Base-by-base conservation (phyloP, 2,113 vertebrate genomes). In the Sebastes fasciatus region DNA sequence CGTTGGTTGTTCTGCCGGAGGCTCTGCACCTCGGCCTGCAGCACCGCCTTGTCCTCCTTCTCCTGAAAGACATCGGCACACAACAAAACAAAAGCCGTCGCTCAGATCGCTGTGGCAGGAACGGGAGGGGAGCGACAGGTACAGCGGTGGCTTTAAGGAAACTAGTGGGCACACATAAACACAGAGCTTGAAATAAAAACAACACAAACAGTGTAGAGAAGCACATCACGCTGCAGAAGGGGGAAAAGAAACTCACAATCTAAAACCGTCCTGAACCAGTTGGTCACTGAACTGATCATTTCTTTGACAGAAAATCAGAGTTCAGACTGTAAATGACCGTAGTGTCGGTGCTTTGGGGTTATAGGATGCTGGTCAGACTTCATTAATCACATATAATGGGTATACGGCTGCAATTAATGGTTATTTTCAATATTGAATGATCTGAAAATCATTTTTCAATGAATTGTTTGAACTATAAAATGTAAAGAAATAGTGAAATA, bases 11-110 rank as follows among this genome's bases (percentile, higher is more conserved):
- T 97, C 93, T 97, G 95, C 80, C 97, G 90, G 77, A 98, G 96
- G 92, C 89, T 97, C 89, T 97, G 95, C 71, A 98, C 96, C 94
- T 98, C 97, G 34, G 96, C 97, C 91, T 97, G 96, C 91, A 98
- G 94, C 79, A 96, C 93, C 0, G 96, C 97, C 93, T 96, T 96
- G 93, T 97, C 97, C 11, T 97, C 96, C 89, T 97, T 96, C 95
- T 98, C 97, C 97, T 98, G 93, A 77, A 94, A 93, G 88, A 94
- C 88, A 94, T 79, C 81, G 87, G 88, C 94, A 96, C 93, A 95
- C 88, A 95, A 94, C 92, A 95, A 92, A 87, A 93, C 88, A 90
- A 75, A 87, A 91, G 87, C 91, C 90, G 91, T 93, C 88, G 88
- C 91, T 94, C 90, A 94, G 91, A 93, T 90, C 69, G 87, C 89